Evolutionary conservation across 2,888 invertebrate genomes (phyloP), one percentile per base, ranked within the genome.

Genomic region (Lycaena phlaeas): DNA sequence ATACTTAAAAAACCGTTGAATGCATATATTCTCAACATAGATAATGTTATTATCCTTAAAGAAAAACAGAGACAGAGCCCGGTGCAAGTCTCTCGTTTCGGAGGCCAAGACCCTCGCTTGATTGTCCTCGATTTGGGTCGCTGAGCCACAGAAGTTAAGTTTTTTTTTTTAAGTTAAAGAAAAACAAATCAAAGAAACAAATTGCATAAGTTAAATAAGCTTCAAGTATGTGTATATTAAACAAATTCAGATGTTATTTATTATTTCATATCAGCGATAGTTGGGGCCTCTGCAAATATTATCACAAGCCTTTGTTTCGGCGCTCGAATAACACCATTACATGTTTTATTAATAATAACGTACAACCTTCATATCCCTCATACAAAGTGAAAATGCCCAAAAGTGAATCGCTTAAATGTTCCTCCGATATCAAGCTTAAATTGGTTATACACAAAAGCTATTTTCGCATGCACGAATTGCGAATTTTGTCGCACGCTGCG

Each of bases 311-410:
- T 22, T 22, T 22, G 22, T 22, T 22, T 22, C 5, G 7, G 25
- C 9, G 9, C 22, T 31, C 36, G 10, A 36, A 36, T 15, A 36
- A 26, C 36, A 26, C 14, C 27, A 36, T 26, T 36, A 27, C 36
- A 11, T 6, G 36, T 36, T 36, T 27, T 27, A 36, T 14, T 36
- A 36, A 36, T 36, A 27, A 36, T 36, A 36, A 12, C 9, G 9
- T 36, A 27, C 36, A 26, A 5, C 26, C 15, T n/a, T 2, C 5
- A 14, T 7, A 14, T 7, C 27, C 11, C n/a, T 36, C 26, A 4
- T 27, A 36, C 34, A 34, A 34, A 34, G 34, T 4, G 9, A 12
- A 18, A 34, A 34, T 18, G 11, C 17, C 34, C 7, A 11, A 12
- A 12, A 34, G 7, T 18, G 18, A 11, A 11, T 12, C 10, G 6